phyloP scores from a whole-genome alignment of 2,888 invertebrate genomes.

The Thysanoteuthis rhombus region DNA sequence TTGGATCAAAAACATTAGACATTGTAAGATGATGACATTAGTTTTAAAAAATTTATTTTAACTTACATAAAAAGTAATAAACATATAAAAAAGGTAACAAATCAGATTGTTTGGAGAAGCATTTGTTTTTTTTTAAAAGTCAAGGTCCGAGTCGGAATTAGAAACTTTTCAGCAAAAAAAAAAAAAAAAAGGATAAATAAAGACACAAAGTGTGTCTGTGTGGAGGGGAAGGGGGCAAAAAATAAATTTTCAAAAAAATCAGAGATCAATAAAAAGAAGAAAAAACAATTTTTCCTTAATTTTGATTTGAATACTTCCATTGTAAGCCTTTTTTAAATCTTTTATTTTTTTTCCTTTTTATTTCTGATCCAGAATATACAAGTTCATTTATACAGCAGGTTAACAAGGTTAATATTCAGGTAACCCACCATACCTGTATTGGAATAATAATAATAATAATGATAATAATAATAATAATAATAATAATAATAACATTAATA shows the following conservation, averaged over 20 bases:
- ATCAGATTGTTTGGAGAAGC: too few species aligned
- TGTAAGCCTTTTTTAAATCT: not conserved
- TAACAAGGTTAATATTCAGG: not conserved
- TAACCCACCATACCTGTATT: not conserved
- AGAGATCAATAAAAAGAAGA: not conserved
- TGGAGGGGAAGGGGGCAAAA: too few species aligned
- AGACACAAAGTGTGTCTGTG: too few species aligned
- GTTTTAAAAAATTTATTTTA: too few species aligned
- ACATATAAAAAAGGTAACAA: too few species aligned
- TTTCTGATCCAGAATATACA: not conserved
- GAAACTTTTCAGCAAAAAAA: too few species aligned
- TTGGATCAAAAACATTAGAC: too few species aligned
- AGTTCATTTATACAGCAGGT: not conserved
- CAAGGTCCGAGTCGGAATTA: too few species aligned
- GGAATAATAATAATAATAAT: not conserved
- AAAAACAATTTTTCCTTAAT: not conserved
- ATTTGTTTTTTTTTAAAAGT: too few species aligned
- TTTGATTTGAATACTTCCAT: not conserved
- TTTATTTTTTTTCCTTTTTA: not conserved
- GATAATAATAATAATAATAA: not conserved
- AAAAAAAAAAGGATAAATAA: too few species aligned
- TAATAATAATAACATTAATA: not conserved
- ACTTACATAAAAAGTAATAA: too few species aligned
- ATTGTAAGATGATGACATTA: too few species aligned
- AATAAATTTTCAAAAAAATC: not conserved